These are phyloP conservation scores for Luidia sarsii DNA, from an alignment of 53 echinoderm and acorn worm genomes.

Conservation along the genomic window DNA sequence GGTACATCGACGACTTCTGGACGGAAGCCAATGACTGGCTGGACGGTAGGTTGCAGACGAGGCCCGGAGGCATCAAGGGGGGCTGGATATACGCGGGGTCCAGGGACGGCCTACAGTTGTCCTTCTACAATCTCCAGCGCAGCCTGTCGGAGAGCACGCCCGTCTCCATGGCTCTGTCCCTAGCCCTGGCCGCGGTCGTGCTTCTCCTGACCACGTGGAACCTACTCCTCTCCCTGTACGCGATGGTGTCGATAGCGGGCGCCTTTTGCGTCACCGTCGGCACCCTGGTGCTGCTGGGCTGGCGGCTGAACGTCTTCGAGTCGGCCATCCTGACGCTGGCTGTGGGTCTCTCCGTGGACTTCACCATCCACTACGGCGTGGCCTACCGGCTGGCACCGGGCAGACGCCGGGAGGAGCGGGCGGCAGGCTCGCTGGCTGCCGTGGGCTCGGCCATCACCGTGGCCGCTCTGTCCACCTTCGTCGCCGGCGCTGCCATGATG, in stretches of 20 bases:
- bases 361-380: constrained; percentile 93
- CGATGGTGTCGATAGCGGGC: constrained; percentile 81
- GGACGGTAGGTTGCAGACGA: constrained; percentile 18
- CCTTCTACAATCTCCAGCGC: constrained; percentile 78
- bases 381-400: constrained; percentile 80
- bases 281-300: constrained; percentile 76
- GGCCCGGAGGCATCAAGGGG: constrained; percentile 33
- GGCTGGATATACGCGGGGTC: constrained; percentile 78
- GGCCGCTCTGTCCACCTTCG: constrained; percentile 83
- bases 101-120: constrained; percentile 36
- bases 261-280: constrained; percentile 81
- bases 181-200: constrained; percentile 70
- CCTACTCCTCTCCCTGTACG: constrained; percentile 71
- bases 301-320: constrained; percentile 89
- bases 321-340: constrained; percentile 80
- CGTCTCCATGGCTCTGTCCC: constrained; percentile 70
- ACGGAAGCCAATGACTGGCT: constrained; percentile 57
- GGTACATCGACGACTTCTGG: constrained; percentile 65
- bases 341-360: constrained; percentile 89
- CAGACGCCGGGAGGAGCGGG: constrained; percentile 32
- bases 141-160: constrained; percentile 68
- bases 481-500: constrained; percentile 84
- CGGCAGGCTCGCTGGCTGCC: constrained; percentile 53
- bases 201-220: constrained; percentile 81
- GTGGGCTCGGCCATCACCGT: constrained; percentile 75